A percentile compares a stretch with the other conserved stretches of the same genome.
Evolutionary conservation across 2,113 vertebrate genomes (phyloP).

Genomic region (Cacatua alba): DNA sequence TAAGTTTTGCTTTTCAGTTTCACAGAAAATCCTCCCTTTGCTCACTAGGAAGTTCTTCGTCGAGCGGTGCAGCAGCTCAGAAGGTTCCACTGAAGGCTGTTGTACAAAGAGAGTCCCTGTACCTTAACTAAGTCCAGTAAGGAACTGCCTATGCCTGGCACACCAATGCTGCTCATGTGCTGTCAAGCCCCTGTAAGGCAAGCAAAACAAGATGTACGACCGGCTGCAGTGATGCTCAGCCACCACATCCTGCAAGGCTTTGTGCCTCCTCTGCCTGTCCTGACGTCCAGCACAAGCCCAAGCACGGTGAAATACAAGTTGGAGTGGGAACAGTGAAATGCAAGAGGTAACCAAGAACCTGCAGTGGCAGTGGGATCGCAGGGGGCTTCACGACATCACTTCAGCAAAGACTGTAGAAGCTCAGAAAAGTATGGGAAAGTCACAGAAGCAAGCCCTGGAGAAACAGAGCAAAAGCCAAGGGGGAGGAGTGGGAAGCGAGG

Average conservation of each 20-base stretch:
- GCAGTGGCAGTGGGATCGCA: not conserved
- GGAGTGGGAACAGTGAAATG: not conserved
- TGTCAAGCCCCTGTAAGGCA: not conserved
- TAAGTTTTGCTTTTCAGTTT: not conserved
- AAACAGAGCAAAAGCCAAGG: not conserved
- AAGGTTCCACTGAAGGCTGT: not conserved
- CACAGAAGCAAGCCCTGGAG: not conserved
- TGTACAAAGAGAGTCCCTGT: accelerated
- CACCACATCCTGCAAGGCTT: not conserved
- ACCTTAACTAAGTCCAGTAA: not conserved
- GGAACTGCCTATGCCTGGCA: not conserved
- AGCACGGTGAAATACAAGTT: not conserved
- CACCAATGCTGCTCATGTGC: not conserved
- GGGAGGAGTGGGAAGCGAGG: constrained; percentile 38
- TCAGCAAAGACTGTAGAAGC: not conserved
- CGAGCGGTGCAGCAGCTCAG: accelerated
- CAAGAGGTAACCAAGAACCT: not conserved
- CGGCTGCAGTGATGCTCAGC: accelerated
- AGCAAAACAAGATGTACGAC: not conserved
- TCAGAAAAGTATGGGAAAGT: not conserved
- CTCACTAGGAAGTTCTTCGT: not conserved
- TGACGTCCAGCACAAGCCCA: accelerated
- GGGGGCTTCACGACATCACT: accelerated
- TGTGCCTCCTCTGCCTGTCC: not conserved
- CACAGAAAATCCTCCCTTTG: not conserved